These are phyloP conservation scores for Zosterops lateralis DNA, from an alignment of 2,113 vertebrate species.

Conservation along the genomic window DNA sequence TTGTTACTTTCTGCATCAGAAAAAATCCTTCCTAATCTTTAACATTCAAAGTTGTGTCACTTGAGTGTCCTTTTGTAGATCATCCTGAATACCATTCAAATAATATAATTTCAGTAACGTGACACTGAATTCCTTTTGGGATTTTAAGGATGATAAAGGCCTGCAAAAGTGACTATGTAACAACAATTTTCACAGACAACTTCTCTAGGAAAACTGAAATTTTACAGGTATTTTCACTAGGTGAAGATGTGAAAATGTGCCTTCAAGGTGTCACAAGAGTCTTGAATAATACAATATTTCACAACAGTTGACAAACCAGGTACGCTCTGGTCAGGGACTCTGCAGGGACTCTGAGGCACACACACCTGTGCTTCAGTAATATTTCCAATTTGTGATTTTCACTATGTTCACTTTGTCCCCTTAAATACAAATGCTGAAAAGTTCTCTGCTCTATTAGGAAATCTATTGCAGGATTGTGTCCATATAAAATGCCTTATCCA, in stretches of 20 bases:
- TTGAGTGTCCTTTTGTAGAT: neutral
- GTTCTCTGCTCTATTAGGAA: neutral
- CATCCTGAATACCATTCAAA: neutral
- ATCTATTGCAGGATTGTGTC: neutral
- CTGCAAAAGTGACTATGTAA: neutral
- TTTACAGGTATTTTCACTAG: neutral
- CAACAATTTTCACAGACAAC: neutral
- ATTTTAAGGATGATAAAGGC: neutral
- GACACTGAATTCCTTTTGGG: neutral
- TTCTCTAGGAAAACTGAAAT: neutral
- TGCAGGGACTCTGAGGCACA: neutral
- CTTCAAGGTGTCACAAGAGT: neutral
- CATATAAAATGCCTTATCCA: neutral
- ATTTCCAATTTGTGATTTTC: neutral
- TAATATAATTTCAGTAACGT: neutral
- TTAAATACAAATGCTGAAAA: neutral
- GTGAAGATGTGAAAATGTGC: neutral
- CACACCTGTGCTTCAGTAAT: neutral
- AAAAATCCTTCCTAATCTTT: neutral
- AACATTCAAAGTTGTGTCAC: neutral
- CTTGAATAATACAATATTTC: neutral
- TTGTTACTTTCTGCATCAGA: neutral
- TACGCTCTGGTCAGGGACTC: neutral
- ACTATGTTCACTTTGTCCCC: accelerated
- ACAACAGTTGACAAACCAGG: neutral